These are phyloP conservation scores for Coregonus clupeaformis DNA, from an alignment of 2,113 vertebrate species.

Conservation along the genomic window DNA sequence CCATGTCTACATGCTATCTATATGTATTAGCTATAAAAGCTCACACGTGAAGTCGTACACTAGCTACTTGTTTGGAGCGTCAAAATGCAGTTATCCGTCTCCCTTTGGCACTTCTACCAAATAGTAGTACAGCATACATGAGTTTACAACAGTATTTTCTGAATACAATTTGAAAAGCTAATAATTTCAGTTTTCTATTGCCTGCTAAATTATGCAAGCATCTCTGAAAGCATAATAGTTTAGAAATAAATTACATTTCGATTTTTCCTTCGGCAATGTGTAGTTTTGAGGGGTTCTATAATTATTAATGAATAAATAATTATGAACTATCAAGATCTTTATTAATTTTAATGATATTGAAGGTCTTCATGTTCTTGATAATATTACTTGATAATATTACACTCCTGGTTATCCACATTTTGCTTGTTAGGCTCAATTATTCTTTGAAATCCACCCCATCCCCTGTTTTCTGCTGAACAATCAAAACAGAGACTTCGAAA, in stretches of 20 bases:
- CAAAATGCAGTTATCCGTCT: no score
- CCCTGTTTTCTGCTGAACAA: neutral
- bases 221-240: constrained; percentile 21
- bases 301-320: constrained; percentile 20
- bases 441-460: no score
- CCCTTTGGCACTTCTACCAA: no score
- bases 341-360: neutral
- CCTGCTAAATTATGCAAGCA: constrained; percentile 39
- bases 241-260: constrained; percentile 15
- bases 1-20: no score
- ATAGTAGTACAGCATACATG: constrained; percentile 1
- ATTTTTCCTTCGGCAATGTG: constrained; percentile 13
- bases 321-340: constrained; percentile 7
- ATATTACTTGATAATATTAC: no score
- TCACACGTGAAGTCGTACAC: no score
- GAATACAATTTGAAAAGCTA: constrained; percentile 25
- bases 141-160: constrained; percentile 20
- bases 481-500: neutral
- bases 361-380: neutral
- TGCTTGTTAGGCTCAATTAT: neutral
- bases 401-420: neutral
- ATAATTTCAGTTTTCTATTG: constrained; percentile 25
- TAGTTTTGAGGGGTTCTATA: constrained; percentile 25
- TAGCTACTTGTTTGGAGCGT: no score
- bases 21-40: no score